phyloP scores from a whole-genome alignment of 2,888 invertebrate genomes.

The Suillia variegata region DNA sequence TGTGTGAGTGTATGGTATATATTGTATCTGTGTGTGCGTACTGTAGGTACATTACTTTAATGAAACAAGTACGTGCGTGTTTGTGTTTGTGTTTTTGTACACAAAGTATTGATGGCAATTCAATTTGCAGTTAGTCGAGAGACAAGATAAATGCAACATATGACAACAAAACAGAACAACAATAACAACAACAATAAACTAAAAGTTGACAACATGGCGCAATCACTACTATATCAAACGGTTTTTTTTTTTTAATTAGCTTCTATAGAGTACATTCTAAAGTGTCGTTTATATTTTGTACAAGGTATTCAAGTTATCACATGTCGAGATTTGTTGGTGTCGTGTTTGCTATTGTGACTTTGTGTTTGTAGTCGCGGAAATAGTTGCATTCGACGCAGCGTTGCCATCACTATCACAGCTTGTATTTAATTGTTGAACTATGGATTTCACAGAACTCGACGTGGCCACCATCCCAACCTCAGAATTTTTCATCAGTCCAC shows the following conservation, averaged over 20 bases:
- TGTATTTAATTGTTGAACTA: slow-evolving; percentile 48
- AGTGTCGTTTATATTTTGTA: background rate
- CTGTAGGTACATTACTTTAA: slow-evolving; percentile 15
- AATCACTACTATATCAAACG: background rate
- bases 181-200: slow-evolving; percentile 12
- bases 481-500: slow-evolving; percentile 71
- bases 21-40: too few species aligned
- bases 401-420: slow-evolving; percentile 35
- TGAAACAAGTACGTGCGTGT: slow-evolving; percentile 21
- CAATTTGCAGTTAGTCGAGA: too few species aligned
- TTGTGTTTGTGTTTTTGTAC: slow-evolving; percentile 8
- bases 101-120: background rate
- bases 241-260: background rate
- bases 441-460: slow-evolving; percentile 42
- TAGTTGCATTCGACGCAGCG: slow-evolving; percentile 8
- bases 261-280: too few species aligned
- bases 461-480: too few species aligned
- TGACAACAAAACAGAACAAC: slow-evolving; percentile 6
- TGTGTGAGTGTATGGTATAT: slow-evolving; percentile 14
- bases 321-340: background rate
- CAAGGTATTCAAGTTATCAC: background rate
- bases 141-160: background rate
- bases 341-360: slow-evolving; percentile 18
- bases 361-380: slow-evolving; percentile 14
- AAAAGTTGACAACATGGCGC: background rate